phyloP scores from a whole-genome alignment of 2,113 vertebrate genomes.

The Puma concolor region DNA sequence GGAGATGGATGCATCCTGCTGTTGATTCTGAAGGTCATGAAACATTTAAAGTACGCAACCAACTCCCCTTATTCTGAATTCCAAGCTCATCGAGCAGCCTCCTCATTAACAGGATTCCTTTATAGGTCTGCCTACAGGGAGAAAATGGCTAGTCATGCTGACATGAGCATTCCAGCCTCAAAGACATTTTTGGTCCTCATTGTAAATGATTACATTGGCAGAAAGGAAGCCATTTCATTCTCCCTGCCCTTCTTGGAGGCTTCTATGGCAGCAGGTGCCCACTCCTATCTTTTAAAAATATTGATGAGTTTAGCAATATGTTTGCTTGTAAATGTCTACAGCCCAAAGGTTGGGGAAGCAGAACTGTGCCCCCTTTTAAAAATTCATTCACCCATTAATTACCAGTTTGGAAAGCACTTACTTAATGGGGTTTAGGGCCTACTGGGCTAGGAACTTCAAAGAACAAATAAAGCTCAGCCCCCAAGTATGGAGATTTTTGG shows the following conservation, averaged over 20 bases:
- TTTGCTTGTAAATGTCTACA: not conserved
- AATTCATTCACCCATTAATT: slow-evolving; percentile 27
- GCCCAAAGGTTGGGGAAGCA: slow-evolving; percentile 1
- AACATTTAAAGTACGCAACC: slow-evolving; percentile 45
- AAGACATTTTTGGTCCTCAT: not conserved
- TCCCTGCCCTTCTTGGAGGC: not conserved
- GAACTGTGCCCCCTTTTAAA: not conserved
- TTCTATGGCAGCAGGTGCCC: not conserved
- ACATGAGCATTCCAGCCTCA: not conserved
- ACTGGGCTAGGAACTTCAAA: not conserved
- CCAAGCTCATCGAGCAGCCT: not conserved
- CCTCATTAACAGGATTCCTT: slow-evolving; percentile 29
- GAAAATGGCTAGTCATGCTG: not conserved
- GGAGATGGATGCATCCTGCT: slow-evolving; percentile 69
- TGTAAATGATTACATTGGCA: not conserved
- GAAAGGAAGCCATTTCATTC: not conserved
- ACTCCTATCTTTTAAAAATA: slow-evolving; percentile 17
- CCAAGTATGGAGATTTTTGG: not conserved
- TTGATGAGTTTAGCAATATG: not conserved
- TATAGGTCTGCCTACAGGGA: slow-evolving; percentile 7
- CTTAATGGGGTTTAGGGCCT: not conserved
- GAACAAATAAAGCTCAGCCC: not conserved
- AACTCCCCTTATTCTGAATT: slow-evolving; percentile 42
- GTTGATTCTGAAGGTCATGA: slow-evolving; percentile 74
- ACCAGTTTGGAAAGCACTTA: not conserved